phyloP scores from a whole-genome alignment of 2,888 invertebrate species.

The Harpalus rubripes region DNA sequence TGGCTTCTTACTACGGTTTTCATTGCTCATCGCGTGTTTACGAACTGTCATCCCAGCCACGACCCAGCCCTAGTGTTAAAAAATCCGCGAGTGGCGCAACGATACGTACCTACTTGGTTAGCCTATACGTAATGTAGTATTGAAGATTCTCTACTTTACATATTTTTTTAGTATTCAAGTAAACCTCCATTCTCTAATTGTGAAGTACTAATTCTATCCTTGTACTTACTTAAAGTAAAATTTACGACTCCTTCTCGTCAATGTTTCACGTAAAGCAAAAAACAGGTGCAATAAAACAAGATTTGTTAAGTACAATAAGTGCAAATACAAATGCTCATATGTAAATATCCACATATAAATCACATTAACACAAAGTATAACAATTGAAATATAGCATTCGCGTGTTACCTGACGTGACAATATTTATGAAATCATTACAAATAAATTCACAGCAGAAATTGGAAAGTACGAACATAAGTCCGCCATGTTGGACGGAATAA shows the following conservation, averaged over 20 bases:
- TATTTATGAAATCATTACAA: constrained; percentile 55
- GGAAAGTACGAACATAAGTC: constrained; percentile 58
- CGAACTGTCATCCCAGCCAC: no score
- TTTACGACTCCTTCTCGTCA: constrained; percentile 1
- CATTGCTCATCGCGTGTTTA: no score
- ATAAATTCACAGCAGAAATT: constrained; percentile 63
- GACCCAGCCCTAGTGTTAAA: no score
- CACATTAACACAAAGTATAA: constrained; percentile 57
- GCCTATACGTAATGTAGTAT: no score
- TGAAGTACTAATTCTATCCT: not conserved
- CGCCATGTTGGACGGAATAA: constrained; percentile 39
- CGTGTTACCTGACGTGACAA: constrained; percentile 50
- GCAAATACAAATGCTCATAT: constrained; percentile 52
- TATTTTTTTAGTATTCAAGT: no score
- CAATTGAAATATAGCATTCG: constrained; percentile 51
- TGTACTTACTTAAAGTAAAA: not conserved
- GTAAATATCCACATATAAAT: constrained; percentile 36
- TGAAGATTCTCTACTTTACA: not conserved
- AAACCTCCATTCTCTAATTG: not conserved
- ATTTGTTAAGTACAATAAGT: constrained; percentile 47
- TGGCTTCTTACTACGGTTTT: no score
- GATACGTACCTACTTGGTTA: no score
- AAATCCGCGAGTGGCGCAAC: no score
- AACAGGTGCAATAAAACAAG: constrained; percentile 13
- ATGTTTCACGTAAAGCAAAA: not conserved